A percentile compares a stretch with the other conserved stretches of the same genome.
phyloP scores from a whole-genome alignment of 2,113 vertebrate species.

The Deroptyus accipitrinus region DNA sequence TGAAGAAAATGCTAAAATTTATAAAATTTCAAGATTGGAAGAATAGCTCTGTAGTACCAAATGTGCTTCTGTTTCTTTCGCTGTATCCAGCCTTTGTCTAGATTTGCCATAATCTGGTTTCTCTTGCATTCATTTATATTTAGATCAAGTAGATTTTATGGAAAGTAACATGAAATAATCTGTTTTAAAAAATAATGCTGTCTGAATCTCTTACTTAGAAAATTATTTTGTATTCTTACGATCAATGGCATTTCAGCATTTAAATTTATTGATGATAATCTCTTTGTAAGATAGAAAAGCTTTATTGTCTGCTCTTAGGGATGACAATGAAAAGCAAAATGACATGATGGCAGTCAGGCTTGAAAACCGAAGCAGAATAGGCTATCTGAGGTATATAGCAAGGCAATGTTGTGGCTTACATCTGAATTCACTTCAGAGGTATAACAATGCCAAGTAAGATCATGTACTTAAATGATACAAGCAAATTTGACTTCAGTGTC shows the following conservation, averaged over 20 bases:
- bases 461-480: constrained; percentile 22
- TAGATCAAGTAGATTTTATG: neutral
- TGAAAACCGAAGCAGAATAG: neutral
- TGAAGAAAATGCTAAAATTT: neutral
- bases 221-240: neutral
- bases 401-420: neutral
- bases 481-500: neutral
- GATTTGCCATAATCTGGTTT: neutral
- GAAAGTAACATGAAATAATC: neutral
- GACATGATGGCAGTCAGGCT: neutral
- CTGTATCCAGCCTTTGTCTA: neutral
- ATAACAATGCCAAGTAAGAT: neutral
- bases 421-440: neutral
- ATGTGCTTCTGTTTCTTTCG: neutral
- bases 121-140: neutral
- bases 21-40: neutral
- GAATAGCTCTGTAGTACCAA: neutral
- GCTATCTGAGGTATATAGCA: neutral
- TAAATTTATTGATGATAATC: neutral
- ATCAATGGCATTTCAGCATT: neutral
- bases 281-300: neutral
- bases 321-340: neutral
- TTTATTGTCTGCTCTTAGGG: neutral
- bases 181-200: neutral
- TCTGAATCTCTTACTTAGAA: neutral